phyloP scores from a whole-genome alignment of 1,140 invertebrate species.

The Drosophila kikkawai region DNA sequence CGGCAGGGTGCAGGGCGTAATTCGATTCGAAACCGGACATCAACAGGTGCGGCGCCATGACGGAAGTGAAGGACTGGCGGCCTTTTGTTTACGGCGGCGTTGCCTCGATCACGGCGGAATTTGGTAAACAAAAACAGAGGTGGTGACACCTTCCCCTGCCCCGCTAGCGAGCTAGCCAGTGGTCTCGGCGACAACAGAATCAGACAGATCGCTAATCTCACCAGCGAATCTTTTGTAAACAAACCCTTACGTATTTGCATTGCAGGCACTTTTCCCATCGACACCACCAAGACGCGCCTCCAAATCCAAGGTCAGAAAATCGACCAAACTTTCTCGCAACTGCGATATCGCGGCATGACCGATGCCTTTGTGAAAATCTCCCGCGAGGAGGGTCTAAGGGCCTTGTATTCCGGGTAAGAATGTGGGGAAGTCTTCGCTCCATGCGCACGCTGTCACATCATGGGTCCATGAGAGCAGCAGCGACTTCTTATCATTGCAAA shows the following conservation, averaged over 20 bases:
- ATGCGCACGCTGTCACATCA: constrained; percentile 38
- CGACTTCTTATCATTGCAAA: constrained; percentile 48
- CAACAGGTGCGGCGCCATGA: constrained; percentile 85
- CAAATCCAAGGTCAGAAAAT: constrained; percentile 97
- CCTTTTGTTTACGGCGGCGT: constrained; percentile 97
- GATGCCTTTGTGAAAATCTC: constrained; percentile 94
- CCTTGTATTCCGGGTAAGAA: constrained; percentile 93
- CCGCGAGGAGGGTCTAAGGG: constrained; percentile 92
- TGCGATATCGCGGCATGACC: constrained; percentile 95
- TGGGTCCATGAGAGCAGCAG: constrained; percentile 18
- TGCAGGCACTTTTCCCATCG: constrained; percentile 98
- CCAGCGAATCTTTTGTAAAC: constrained; percentile 54
- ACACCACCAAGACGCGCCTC: constrained; percentile 97
- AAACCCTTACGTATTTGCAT: constrained; percentile 50
- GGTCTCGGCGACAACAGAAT: not conserved
- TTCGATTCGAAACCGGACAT: constrained; percentile 27
- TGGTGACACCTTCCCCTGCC: constrained; percentile 1
- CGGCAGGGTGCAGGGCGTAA: not conserved
- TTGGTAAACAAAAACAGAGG: constrained; percentile 88
- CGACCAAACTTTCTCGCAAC: constrained; percentile 90
- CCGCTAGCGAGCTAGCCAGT: constrained; percentile 5
- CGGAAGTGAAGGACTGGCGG: constrained; percentile 88
- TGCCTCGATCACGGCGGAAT: constrained; percentile 96
- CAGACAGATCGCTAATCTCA: constrained; percentile 8
- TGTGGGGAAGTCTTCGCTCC: not conserved